Conservation (phyloP, 1,140 invertebrate genomes). For the Grapholita molesta region DNA sequence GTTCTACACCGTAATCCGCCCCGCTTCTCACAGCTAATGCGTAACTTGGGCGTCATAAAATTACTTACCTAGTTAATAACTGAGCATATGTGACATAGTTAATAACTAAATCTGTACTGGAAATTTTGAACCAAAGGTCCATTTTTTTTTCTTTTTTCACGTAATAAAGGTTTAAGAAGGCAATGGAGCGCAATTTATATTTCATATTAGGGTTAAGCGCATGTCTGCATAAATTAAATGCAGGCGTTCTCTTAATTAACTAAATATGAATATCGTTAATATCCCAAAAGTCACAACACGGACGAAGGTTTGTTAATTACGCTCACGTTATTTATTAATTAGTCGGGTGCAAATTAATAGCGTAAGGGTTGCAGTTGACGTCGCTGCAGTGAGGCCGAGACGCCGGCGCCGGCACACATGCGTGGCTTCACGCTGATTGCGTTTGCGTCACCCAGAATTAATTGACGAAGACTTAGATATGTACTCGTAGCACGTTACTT, state of each 20-base stretch:
- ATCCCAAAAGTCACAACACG: conserved; percentile 27
- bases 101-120: background rate
- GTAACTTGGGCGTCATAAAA: background rate
- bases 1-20: background rate
- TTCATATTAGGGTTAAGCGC: background rate
- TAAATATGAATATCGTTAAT: background rate
- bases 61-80: background rate
- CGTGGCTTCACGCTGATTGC: conserved; percentile 30
- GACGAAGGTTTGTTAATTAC: conserved; percentile 55
- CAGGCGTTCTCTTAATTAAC: background rate
- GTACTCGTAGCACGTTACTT: conserved; percentile 2
- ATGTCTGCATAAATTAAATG: background rate
- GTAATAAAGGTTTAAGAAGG: no score
- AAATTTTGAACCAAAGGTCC: no score
- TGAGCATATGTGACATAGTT: background rate
- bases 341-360: conserved; percentile 65
- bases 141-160: no score
- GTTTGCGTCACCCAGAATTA: conserved; percentile 46
- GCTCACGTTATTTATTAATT: conserved; percentile 69
- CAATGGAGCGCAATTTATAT: background rate
- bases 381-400: conserved; percentile 36
- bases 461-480: conserved; percentile 61
- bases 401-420: conserved; percentile 31
- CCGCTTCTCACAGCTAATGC: background rate
- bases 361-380: conserved; percentile 63